Conservation (phyloP, 2,113 vertebrate genomes). For the Mungos mungo region DNA sequence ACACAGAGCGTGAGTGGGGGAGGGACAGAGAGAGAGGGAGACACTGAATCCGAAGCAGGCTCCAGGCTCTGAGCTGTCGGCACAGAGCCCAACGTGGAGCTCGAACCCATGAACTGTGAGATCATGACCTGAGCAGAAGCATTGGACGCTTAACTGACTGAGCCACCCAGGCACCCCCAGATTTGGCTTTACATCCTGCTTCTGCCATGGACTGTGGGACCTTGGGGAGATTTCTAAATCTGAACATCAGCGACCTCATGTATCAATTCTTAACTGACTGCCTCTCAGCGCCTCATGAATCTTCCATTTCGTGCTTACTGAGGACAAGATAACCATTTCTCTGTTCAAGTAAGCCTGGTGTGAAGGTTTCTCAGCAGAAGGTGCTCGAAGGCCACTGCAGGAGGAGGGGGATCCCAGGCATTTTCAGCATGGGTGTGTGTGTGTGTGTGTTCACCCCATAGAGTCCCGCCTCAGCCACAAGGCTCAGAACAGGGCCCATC, state of each 20-base stretch:
- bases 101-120: too few relatives aligned
- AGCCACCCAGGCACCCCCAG: too few relatives aligned
- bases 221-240: neutral
- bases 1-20: too few relatives aligned
- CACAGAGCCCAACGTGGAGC: too few relatives aligned
- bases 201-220: neutral
- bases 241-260: neutral
- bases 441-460: neutral
- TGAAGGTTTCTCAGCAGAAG: neutral
- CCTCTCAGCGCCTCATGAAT: neutral
- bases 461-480: neutral
- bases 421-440: neutral
- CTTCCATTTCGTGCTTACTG: neutral
- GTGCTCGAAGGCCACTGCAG: neutral
- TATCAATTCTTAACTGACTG: neutral
- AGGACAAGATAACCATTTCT: neutral
- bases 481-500: neutral
- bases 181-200: neutral
- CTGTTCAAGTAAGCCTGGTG: neutral
- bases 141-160: too few relatives aligned
- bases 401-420: neutral
- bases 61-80: too few relatives aligned
- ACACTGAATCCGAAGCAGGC: too few relatives aligned
- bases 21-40: too few relatives aligned
- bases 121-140: too few relatives aligned